Evolutionary conservation across 64 coral and sea anemone genomes (phyloP).

Genomic region (Stichodactyla mertensii): DNA sequence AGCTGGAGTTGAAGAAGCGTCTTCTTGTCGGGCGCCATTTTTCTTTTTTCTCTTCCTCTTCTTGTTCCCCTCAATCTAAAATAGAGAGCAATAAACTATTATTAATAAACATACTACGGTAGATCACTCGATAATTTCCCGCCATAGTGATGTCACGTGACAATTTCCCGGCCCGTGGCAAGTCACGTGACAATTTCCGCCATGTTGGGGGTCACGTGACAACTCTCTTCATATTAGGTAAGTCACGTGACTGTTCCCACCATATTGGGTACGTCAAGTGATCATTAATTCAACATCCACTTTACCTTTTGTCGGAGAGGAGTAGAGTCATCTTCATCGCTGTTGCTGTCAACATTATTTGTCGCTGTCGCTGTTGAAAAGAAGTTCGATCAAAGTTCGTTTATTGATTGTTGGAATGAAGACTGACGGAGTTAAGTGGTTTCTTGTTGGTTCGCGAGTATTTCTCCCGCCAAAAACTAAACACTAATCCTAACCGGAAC

Average conservation of each 20-base stretch:
- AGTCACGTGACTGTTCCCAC: too few relatives aligned
- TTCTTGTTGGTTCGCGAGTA: background rate
- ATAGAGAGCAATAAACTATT: background rate
- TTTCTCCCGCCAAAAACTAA: background rate
- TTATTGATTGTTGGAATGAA: too few relatives aligned
- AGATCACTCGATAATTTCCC: background rate
- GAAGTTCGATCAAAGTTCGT: background rate
- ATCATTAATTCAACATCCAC: too few relatives aligned
- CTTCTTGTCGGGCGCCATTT: background rate
- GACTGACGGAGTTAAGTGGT: too few relatives aligned
- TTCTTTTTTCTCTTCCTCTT: background rate
- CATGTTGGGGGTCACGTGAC: too few relatives aligned
- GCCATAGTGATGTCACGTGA: too few relatives aligned
- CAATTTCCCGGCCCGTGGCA: too few relatives aligned
- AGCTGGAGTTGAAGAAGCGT: background rate
- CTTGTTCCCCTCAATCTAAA: background rate
- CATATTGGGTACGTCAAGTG: too few relatives aligned
- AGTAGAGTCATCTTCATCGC: constrained; percentile 3
- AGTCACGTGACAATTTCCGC: too few relatives aligned
- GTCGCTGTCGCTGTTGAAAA: background rate
- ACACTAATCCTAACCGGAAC: background rate
- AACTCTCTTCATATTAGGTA: too few relatives aligned
- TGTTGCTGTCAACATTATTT: background rate
- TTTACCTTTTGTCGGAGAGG: constrained; percentile 20
- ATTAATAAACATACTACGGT: background rate